These are phyloP conservation scores for Hypotaenidia okinawae DNA, from an alignment of 2,797 vertebrate species.

Conservation along the genomic window DNA sequence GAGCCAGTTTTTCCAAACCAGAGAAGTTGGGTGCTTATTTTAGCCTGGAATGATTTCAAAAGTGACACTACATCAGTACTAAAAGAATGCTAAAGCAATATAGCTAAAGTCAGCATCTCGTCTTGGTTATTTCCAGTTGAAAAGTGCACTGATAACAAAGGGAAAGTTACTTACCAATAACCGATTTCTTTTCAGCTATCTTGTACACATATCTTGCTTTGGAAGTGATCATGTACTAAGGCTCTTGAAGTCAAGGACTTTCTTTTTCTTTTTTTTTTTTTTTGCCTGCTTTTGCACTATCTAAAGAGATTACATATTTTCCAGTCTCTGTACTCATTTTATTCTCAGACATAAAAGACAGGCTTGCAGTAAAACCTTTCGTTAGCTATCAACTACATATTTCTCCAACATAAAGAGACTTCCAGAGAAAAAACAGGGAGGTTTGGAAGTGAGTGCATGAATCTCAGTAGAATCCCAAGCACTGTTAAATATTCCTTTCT, in stretches of 20 bases:
- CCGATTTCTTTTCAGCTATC: not conserved
- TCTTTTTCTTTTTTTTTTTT: too few species aligned
- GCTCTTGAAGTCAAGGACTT: not conserved
- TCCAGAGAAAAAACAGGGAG: not conserved
- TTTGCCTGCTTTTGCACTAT: not conserved
- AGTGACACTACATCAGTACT: constrained; percentile 37
- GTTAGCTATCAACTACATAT: not conserved
- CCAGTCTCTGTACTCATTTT: not conserved
- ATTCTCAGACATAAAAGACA: not conserved
- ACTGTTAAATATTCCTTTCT: not conserved
- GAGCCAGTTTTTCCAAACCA: constrained; percentile 45
- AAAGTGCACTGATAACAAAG: not conserved
- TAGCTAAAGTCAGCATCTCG: not conserved
- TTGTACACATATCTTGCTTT: not conserved
- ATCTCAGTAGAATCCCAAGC: not conserved
- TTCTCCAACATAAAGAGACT: not conserved
- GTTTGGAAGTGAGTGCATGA: not conserved
- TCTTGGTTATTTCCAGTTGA: not conserved
- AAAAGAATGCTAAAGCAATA: not conserved
- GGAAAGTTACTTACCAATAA: not conserved
- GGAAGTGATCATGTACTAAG: not conserved
- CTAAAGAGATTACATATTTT: not conserved
- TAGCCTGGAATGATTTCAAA: constrained; percentile 53
- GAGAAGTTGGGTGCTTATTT: constrained; percentile 26
- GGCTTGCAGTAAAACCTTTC: not conserved